Conservation (phyloP, 1,140 invertebrate genomes). For the Drosophila pectinifera region DNA sequence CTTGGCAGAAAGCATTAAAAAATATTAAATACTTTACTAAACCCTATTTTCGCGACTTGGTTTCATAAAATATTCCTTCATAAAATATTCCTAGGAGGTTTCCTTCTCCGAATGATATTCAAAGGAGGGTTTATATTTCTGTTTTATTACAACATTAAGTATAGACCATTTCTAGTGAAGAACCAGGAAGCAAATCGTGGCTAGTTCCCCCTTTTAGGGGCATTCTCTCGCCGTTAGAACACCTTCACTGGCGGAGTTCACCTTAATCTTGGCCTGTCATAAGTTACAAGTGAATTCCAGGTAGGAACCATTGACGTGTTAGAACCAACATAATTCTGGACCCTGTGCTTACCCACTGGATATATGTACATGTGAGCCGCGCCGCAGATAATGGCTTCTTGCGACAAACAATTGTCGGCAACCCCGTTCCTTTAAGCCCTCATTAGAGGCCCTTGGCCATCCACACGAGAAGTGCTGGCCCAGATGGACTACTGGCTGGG, state of each 20-base stretch:
- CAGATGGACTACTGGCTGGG: neutral
- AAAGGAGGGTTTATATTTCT: neutral
- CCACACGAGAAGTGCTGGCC: neutral
- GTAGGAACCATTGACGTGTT: slow-evolving; percentile 5
- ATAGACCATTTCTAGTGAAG: neutral
- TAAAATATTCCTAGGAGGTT: no score
- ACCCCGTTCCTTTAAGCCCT: slow-evolving; percentile 20
- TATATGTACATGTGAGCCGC: no score
- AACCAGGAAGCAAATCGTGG: neutral
- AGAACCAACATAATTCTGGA: slow-evolving; percentile 14
- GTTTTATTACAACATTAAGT: neutral
- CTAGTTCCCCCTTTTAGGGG: neutral
- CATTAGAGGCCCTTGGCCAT: slow-evolving; percentile 11
- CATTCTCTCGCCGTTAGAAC: neutral
- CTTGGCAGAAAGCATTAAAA: no score
- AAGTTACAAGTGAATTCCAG: slow-evolving; percentile 4
- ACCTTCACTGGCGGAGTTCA: neutral
- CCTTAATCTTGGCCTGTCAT: slow-evolving; percentile 1
- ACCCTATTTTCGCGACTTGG: no score
- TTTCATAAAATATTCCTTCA: no score
- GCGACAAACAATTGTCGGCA: slow-evolving; percentile 16
- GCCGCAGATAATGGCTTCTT: slow-evolving; percentile 14
- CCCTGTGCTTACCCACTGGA: slow-evolving; percentile 21
- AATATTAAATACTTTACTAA: no score
- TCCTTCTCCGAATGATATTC: no score